These are phyloP conservation scores for Leptinotarsa undecemlineata DNA, from an alignment of 1,140 invertebrate genomes.

Conservation along the genomic window DNA sequence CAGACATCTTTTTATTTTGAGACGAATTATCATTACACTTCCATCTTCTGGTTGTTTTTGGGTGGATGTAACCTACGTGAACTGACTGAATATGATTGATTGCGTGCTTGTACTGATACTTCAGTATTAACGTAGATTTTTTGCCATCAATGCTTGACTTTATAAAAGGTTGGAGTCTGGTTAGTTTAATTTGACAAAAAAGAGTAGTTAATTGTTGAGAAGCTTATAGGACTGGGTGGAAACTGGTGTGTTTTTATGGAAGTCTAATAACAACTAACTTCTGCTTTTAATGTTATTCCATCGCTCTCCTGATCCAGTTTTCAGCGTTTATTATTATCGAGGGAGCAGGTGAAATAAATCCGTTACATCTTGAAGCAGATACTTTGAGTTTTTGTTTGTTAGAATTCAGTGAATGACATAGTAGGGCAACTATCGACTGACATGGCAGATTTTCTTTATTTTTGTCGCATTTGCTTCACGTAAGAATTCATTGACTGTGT, in stretches of 20 bases:
- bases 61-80: constrained; percentile 4
- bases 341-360: neutral
- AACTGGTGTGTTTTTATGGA: neutral
- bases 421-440: no score
- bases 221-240: neutral
- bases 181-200: constrained; percentile 1
- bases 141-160: neutral
- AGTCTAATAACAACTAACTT: neutral
- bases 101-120: neutral
- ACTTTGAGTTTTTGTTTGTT: no score
- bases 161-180: neutral
- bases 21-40: constrained; percentile 15
- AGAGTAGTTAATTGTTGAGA: neutral
- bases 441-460: no score
- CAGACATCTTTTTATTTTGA: constrained; percentile 19
- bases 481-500: no score
- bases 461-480: no score
- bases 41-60: constrained; percentile 7
- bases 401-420: no score
- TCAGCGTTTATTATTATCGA: neutral
- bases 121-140: neutral
- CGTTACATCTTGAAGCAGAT: neutral
- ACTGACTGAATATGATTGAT: constrained; percentile 10
- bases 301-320: constrained; percentile 5
- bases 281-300: constrained; percentile 3